phyloP scores from a whole-genome alignment of 1,140 invertebrate genomes.

The Euura saliciscinereae region DNA sequence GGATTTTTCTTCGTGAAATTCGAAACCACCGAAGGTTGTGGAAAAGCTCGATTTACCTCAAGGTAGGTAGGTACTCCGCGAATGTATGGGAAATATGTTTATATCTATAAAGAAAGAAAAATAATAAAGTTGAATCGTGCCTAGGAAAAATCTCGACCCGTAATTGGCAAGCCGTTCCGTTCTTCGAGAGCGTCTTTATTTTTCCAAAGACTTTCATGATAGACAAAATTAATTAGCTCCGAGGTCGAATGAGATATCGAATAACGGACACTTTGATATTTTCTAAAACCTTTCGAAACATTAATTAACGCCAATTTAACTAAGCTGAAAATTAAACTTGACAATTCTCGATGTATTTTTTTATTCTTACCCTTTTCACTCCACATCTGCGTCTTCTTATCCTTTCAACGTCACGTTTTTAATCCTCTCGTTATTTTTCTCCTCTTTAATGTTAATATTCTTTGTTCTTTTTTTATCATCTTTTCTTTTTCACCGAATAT shows the following conservation, averaged over 20 bases:
- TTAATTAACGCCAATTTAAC: background rate
- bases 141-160: background rate
- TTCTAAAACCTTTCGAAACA: background rate
- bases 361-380: background rate
- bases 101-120: too few relatives aligned
- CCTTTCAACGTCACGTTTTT: background rate
- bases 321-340: background rate
- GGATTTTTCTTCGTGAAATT: too few relatives aligned
- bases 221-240: constrained; percentile 1
- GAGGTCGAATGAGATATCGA: background rate
- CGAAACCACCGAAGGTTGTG: too few relatives aligned
- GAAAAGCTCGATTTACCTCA: too few relatives aligned
- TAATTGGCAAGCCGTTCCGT: background rate
- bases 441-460: background rate
- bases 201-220: background rate
- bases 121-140: too few relatives aligned
- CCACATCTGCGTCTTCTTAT: background rate
- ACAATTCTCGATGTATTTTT: background rate
- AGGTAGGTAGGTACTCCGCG: too few relatives aligned
- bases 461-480: too few relatives aligned
- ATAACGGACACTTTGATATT: background rate
- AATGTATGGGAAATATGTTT: too few relatives aligned
- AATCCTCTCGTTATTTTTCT: background rate
- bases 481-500: too few relatives aligned
- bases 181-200: background rate